phyloP scores from a whole-genome alignment of 2,888 invertebrate species.

The Parochlus steinenii region DNA sequence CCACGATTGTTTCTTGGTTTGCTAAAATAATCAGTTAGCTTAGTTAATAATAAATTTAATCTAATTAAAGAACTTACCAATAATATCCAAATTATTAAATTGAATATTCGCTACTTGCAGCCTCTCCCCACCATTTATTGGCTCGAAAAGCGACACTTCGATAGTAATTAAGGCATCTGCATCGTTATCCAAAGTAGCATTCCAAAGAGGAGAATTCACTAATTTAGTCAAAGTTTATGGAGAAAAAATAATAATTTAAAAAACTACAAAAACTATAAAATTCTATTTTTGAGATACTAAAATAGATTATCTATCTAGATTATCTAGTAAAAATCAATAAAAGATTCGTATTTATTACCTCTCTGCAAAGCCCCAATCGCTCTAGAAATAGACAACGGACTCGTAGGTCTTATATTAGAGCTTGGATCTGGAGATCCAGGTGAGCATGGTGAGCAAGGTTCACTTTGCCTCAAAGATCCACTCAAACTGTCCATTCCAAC shows the following conservation, averaged over 20 bases:
- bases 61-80: slow-evolving; percentile 42
- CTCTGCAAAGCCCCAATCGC: slow-evolving; percentile 34
- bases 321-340: neutral
- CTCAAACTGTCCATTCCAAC: slow-evolving; percentile 89
- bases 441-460: slow-evolving; percentile 76
- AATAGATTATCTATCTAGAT: slow-evolving; percentile 1
- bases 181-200: slow-evolving; percentile 26
- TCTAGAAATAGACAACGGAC: slow-evolving; percentile 37
- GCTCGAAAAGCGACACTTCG: slow-evolving; percentile 57
- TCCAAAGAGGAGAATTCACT: slow-evolving; percentile 18
- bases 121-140: slow-evolving; percentile 27
- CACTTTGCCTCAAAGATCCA: slow-evolving; percentile 81
- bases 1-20: slow-evolving; percentile 90
- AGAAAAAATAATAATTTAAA: slow-evolving; percentile 10
- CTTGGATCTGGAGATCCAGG: slow-evolving; percentile 54
- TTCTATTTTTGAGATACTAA: slow-evolving; percentile 6
- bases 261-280: slow-evolving; percentile 11
- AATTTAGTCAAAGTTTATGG: slow-evolving; percentile 7
- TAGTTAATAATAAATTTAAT: slow-evolving; percentile 14
- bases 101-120: slow-evolving; percentile 69
- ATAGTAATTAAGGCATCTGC: slow-evolving; percentile 61
- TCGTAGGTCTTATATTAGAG: slow-evolving; percentile 30
- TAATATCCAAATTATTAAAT: slow-evolving; percentile 88
- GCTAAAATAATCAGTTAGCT: too few relatives aligned
- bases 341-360: slow-evolving; percentile 19